phyloP scores from a whole-genome alignment of 1,140 invertebrate genomes.

The Bombus confusus region DNA sequence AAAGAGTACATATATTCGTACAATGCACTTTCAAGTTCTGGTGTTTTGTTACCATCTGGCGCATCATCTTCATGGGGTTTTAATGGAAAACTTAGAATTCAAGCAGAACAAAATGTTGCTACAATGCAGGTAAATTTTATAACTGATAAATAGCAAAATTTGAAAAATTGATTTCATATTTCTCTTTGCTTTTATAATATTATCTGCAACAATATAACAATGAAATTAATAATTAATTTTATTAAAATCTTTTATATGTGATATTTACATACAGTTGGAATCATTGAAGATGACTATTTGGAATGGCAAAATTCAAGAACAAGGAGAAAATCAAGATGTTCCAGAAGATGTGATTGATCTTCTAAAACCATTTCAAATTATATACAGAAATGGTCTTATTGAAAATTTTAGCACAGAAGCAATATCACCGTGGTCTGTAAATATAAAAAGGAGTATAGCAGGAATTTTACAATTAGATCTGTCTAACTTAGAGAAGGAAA shows the following conservation, averaged over 20 bases:
- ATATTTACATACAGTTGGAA: conserved; percentile 64
- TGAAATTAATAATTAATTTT: not conserved
- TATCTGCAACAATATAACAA: conserved; percentile 28
- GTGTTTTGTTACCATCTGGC: conserved; percentile 75
- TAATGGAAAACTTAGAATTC: conserved; percentile 72
- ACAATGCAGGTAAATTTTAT: conserved; percentile 71
- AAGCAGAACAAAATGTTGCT: conserved; percentile 66
- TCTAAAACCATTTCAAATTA: conserved; percentile 76
- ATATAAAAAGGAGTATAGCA: conserved; percentile 86
- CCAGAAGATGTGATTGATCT: conserved; percentile 72
- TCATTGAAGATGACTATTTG: conserved; percentile 72
- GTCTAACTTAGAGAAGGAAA: conserved; percentile 67
- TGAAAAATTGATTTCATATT: conserved; percentile 2
- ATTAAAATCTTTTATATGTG: conserved; percentile 58
- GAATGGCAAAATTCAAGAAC: conserved; percentile 73
- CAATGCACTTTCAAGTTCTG: conserved; percentile 74
- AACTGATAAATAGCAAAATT: conserved; percentile 22
- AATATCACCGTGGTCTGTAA: conserved; percentile 85
- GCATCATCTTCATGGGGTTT: conserved; percentile 78
- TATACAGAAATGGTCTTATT: conserved; percentile 76
- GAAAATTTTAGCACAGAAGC: conserved; percentile 78
- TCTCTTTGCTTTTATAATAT: not conserved
- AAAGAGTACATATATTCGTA: conserved; percentile 78
- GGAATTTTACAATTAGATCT: conserved; percentile 85
- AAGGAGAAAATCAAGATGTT: conserved; percentile 54